Evolutionary conservation across 2,113 vertebrate species (phyloP).

Genomic region (Morone saxatilis): DNA sequence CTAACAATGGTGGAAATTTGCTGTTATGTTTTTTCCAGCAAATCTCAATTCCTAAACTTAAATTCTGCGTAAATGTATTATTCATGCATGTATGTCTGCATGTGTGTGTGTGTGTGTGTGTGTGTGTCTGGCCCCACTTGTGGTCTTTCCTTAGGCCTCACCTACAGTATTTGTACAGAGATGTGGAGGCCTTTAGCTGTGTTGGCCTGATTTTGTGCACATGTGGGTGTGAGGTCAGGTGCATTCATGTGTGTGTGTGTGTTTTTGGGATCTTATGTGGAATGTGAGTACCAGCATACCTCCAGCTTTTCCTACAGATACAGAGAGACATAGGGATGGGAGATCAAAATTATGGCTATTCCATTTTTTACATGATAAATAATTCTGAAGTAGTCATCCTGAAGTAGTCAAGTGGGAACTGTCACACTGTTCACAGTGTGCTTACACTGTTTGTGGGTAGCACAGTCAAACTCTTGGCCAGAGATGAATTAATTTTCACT

Average conservation of each 20-base stretch:
- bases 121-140: neutral
- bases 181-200: constrained; percentile 29
- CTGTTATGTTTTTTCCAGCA: too few relatives aligned
- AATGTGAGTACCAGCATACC: constrained; percentile 53
- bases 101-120: neutral
- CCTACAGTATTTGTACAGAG: constrained; percentile 44
- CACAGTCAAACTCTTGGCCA: neutral
- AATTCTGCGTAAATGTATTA: neutral
- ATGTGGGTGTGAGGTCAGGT: constrained; percentile 65
- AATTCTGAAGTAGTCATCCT: neutral
- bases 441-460: constrained; percentile 3
- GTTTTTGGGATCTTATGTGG: constrained; percentile 44
- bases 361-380: neutral
- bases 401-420: neutral
- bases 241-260: constrained; percentile 40
- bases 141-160: constrained; percentile 42
- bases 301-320: constrained; percentile 13
- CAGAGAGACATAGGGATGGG: constrained; percentile 6
- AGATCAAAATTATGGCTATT: neutral
- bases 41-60: neutral
- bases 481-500: constrained; percentile 10
- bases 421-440: neutral
- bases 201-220: constrained; percentile 38
- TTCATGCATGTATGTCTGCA: neutral
- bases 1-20: too few relatives aligned